These are phyloP conservation scores for Nowickia ferox DNA, from an alignment of 2,888 invertebrate genomes.

Conservation along the genomic window DNA sequence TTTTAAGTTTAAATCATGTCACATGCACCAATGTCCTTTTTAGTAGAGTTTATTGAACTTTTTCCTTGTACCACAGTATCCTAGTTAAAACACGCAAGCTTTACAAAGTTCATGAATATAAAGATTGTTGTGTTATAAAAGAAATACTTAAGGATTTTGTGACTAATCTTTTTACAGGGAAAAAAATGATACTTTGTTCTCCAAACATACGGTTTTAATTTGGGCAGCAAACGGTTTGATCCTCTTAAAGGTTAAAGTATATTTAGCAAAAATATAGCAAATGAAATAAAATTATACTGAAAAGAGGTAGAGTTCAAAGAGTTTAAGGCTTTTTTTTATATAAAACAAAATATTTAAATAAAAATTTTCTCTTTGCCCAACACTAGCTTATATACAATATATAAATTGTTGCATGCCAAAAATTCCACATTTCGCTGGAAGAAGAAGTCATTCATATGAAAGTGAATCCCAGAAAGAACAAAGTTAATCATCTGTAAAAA, in stretches of 20 bases:
- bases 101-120: slow-evolving; percentile 56
- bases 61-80: slow-evolving; percentile 10
- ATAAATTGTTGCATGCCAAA: slow-evolving; percentile 53
- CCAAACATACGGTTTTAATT: slow-evolving; percentile 30
- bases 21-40: slow-evolving; percentile 38
- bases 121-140: slow-evolving; percentile 46
- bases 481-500: slow-evolving; percentile 66
- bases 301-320: not conserved
- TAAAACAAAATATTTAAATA: not conserved
- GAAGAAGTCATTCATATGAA: slow-evolving; percentile 51
- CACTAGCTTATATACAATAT: slow-evolving; percentile 34
- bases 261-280: not conserved
- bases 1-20: slow-evolving; percentile 37
- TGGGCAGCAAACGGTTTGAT: slow-evolving; percentile 5
- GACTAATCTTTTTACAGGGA: slow-evolving; percentile 59
- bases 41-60: slow-evolving; percentile 4
- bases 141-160: slow-evolving; percentile 54
- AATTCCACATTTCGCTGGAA: slow-evolving; percentile 44
- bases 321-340: not conserved
- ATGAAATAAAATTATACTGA: not conserved
- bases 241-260: not conserved
- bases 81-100: not conserved
- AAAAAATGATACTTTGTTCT: slow-evolving; percentile 40
- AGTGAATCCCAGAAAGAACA: slow-evolving; percentile 41
- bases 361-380: not conserved